Percentiles rank a stretch among this genome's conserved stretches.
These are phyloP conservation scores for Sorex maritimensis DNA, from an alignment of 2,797 vertebrate species.

Conservation along the genomic window DNA sequence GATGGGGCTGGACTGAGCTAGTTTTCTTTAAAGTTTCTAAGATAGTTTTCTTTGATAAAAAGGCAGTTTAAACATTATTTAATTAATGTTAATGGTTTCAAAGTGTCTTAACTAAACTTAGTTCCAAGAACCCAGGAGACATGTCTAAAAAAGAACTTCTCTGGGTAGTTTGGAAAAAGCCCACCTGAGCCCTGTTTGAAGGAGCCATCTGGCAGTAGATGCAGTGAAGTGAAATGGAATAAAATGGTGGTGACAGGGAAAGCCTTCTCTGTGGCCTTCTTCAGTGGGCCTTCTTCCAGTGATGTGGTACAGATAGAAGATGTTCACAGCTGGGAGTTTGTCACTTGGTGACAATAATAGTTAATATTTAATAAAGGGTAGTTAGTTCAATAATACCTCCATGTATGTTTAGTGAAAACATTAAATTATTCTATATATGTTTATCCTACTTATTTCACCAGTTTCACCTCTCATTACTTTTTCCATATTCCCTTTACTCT, in stretches of 20 bases:
- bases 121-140: background rate
- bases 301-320: background rate
- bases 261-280: background rate
- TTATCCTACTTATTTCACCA: no score
- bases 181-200: background rate
- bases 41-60: no score
- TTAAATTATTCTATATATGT: background rate
- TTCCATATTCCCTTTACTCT: no score
- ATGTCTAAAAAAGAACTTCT: background rate
- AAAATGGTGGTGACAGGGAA: background rate
- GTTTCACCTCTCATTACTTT: no score
- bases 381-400: background rate
- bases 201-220: background rate
- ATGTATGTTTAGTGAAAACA: background rate
- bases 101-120: background rate
- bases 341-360: background rate
- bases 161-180: background rate
- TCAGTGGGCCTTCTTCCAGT: background rate
- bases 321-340: background rate
- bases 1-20: no score
- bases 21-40: no score
- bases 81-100: background rate
- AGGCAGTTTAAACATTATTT: no score
- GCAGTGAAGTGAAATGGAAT: background rate
- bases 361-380: background rate